Base-by-base conservation (phyloP, 2,888 invertebrate genomes). In the Clivina fossor region DNA sequence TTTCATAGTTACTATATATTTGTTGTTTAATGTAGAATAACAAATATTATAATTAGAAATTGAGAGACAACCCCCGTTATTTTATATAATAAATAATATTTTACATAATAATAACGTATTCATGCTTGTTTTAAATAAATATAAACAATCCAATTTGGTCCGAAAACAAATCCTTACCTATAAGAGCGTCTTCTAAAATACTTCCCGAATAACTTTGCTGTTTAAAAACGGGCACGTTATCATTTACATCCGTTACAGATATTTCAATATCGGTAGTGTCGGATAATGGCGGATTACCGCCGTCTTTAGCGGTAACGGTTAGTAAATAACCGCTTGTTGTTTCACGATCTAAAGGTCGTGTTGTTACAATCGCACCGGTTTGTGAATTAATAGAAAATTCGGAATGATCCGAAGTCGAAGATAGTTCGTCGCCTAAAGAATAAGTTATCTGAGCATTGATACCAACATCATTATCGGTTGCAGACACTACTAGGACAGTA, bases 221-320 rank as follows among this genome's bases (percentile, higher is more conserved):
- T 63, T 87, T 87, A 72, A 97, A 97, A 1, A 82, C 78, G 0
- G 97, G 97, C 3, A 89, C 84, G 69, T 96, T 95, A 69, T 99
- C 98, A 69, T 99, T 99, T 0, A 96, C 93, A 70, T 99, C 99
- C 0, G 90, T 88, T 0, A 99, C 87, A 0, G 91, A 88, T 63
- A 99, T 93, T 71, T 97, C 95, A 0, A 99, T 89, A 66, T 95
- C 94, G 0, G 97, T 96, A 0, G 93, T 94, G 68, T 97, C 96
- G 1, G 91, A 90, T 11, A 94, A 75, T 0, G 93, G 85, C 0
- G 96, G 96, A 30, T 84, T 83, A 1, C 98, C 98, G 1, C 94
- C 93, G 71, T 98, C 98, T 59, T 85, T 83, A 0, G 96, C 98
- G 0, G 90, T 93, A 1, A 98, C 93, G 0, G 92, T 93, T 28